Evolutionary conservation across 2,113 vertebrate species (phyloP).

Genomic region (Lophura nycthemera): DNA sequence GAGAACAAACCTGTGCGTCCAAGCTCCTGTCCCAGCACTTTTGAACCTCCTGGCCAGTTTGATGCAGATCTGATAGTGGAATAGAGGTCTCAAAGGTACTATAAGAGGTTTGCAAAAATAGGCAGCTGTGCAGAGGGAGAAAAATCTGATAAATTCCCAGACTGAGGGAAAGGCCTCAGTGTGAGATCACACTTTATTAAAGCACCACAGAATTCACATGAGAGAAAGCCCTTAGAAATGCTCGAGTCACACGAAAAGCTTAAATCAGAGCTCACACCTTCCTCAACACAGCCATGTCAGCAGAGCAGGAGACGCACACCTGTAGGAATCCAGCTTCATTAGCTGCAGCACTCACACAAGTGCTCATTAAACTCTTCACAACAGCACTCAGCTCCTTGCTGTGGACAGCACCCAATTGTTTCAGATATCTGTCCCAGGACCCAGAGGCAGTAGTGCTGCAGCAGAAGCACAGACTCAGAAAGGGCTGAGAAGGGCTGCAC

Average conservation of each 20-base stretch:
- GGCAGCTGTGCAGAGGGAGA: not conserved
- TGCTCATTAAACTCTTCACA: not conserved
- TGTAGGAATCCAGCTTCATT: not conserved
- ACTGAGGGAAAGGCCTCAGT: not conserved
- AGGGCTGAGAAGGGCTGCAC: not conserved
- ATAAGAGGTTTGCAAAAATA: not conserved
- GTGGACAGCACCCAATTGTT: not conserved
- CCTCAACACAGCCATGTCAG: not conserved
- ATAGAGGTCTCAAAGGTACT: not conserved
- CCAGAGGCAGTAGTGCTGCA: not conserved
- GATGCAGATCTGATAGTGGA: not conserved
- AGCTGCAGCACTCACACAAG: not conserved
- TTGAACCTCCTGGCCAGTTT: not conserved
- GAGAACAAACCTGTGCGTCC: not conserved
- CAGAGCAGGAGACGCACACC: not conserved
- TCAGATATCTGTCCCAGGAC: not conserved
- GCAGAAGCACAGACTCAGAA: not conserved
- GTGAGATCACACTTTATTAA: slow-evolving; percentile 38
- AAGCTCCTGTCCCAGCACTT: not conserved
- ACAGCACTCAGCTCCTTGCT: not conserved
- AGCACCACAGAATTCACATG: slow-evolving; percentile 7
- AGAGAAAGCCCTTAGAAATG: slow-evolving; percentile 16
- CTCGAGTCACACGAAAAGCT: slow-evolving; percentile 22
- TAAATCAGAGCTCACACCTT: slow-evolving; percentile 37
- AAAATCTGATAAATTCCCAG: slow-evolving; percentile 15